Percentiles rank a stretch among this genome's conserved stretches.
These are phyloP conservation scores for Erpobdella octoculata DNA, from an alignment of 2,888 invertebrate genomes.

Conservation along the genomic window DNA sequence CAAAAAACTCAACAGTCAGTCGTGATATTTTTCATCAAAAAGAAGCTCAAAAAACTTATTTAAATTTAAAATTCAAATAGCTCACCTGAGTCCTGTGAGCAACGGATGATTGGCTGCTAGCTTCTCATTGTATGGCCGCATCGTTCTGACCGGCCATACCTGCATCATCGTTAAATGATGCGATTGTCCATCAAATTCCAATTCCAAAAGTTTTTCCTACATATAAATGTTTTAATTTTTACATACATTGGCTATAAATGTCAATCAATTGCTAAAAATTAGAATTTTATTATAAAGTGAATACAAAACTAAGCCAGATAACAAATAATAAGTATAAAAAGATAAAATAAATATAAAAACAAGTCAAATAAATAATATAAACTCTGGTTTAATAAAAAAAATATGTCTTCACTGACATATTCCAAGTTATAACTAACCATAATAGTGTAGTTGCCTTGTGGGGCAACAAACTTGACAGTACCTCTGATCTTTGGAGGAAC, in stretches of 20 bases:
- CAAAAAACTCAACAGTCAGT: neutral
- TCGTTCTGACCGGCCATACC: constrained; percentile 98
- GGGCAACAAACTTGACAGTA: constrained; percentile 88
- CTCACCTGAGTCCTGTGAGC: constrained; percentile 73
- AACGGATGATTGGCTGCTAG: constrained; percentile 95
- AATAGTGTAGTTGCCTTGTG: constrained; percentile 79
- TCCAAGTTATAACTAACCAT: constrained; percentile 63
- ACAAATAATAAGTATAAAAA: too few species aligned
- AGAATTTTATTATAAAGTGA: too few species aligned
- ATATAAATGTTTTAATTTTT: too few species aligned
- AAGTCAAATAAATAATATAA: too few species aligned
- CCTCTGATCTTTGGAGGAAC: constrained; percentile 89
- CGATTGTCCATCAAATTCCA: constrained; percentile 93
- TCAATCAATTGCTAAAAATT: too few species aligned
- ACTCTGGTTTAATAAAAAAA: too few species aligned
- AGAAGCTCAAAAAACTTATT: neutral
- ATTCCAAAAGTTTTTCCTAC: constrained; percentile 89
- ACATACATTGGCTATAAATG: too few species aligned
- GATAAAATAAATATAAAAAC: too few species aligned
- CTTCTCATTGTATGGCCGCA: constrained; percentile 92
- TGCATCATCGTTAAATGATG: constrained; percentile 91
- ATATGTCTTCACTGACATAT: too few species aligned
- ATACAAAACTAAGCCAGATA: too few species aligned
- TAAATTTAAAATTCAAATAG: neutral
- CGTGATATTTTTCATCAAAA: neutral